Evolutionary conservation across 1,140 invertebrate species (phyloP), one percentile per base, ranked within the genome.

Genomic region (Centruroides vittatus): DNA sequence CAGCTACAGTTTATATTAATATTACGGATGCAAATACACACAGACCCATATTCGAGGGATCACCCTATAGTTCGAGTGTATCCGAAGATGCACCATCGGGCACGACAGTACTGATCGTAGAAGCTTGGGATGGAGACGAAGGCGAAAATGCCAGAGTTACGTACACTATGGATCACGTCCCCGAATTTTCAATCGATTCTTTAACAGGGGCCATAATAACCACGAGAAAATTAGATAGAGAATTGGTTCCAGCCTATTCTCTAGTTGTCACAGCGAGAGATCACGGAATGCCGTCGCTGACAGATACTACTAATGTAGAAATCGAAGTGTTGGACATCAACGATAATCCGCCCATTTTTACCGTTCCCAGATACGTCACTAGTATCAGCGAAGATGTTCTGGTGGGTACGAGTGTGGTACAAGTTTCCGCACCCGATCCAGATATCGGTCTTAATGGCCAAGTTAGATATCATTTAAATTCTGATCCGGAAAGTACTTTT

Each of bases 11-110:
- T 13, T 87, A 91, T 67, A 85, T 98, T 1, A 91, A 94, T 70
- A 81, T 98, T 1, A 87, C 88, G 0, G 94, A 98, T 75, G 91
- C 93, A 0, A 98, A 98, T 73, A 92, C 93, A 68, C 89, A 87
- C 70, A 84, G 89, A 0, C 92, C 93, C 0, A 85, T 89, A 3
- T 96, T 97, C 70, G 89, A 93, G 69, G 92, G 91, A 70, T 87
- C 90, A 0, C 92, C 91, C 0, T 93, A 95, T 68, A 84, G 87
- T 23, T 84, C 89, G 5, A 87, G 84, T 49, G 86, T 94, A 1
- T 90, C 90, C 70, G 93, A 98, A 79, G 90, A 95, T 73, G 85
- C 88, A 0, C 84, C 86, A 0, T 76, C 94, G 46, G 93, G 93
- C 2, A 90, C 88, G 0, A 93, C 90, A 0, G 89, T 98, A 0